A percentile compares a stretch with the other conserved stretches of the same genome.
Evolutionary conservation across 2,113 vertebrate genomes (phyloP).

Genomic region (Isichthys henryi): DNA sequence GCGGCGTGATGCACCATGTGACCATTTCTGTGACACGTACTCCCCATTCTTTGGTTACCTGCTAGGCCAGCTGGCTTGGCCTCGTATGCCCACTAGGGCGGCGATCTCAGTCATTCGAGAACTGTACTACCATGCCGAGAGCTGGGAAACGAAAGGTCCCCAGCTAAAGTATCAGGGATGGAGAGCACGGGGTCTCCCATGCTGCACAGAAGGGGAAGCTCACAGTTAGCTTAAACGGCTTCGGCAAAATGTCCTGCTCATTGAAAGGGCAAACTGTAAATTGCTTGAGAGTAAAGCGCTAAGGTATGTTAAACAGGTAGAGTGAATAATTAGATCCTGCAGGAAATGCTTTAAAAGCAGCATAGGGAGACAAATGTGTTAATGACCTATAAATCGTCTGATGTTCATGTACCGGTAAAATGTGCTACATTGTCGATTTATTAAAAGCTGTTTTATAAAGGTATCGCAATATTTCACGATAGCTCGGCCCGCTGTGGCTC

Average conservation of each 20-base stretch:
- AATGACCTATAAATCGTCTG: conserved; percentile 1
- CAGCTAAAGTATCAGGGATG: not conserved
- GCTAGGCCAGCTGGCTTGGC: not conserved
- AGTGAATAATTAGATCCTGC: not conserved
- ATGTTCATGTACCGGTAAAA: not conserved
- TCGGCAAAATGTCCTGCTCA: not conserved
- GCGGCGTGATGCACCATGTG: not conserved
- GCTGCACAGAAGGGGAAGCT: not conserved
- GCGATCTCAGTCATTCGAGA: not conserved
- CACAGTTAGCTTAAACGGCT: not conserved
- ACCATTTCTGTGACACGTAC: conserved; percentile 13
- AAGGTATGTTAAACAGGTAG: not conserved
- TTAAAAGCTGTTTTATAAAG: not conserved
- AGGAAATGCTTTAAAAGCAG: not conserved
- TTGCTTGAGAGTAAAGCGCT: not conserved
- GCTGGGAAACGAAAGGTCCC: not conserved
- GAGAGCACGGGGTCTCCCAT: not conserved
- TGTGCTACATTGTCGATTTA: not conserved
- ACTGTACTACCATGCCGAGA: not conserved
- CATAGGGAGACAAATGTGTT: not conserved
- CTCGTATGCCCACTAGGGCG: not conserved
- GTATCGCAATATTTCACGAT: not conserved
- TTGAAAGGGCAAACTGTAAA: conserved; percentile 1
- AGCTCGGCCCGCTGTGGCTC: not conserved
- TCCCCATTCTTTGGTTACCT: not conserved